Conservation (phyloP, 2,888 invertebrate genomes). For the Rhagonycha lutea region DNA sequence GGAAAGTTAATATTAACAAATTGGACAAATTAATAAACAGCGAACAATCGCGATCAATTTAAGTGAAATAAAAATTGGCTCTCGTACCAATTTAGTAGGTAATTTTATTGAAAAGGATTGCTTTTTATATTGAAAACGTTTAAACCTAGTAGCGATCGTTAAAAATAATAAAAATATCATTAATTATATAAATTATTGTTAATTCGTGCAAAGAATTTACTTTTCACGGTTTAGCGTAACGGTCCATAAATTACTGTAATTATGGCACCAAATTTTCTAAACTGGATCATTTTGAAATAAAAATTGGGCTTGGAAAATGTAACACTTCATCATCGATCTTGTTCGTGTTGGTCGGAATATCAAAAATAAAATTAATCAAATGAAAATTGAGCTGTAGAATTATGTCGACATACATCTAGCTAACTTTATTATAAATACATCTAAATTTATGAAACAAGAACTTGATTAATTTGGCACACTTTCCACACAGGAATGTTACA, state of each 20-base stretch:
- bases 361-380: background rate
- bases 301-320: background rate
- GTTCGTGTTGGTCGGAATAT: background rate
- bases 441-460: background rate
- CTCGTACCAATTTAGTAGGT: background rate
- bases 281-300: background rate
- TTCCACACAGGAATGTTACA: background rate
- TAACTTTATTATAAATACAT: background rate
- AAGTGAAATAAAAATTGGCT: background rate
- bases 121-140: background rate
- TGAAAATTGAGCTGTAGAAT: background rate
- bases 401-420: background rate
- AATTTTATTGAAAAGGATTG: background rate
- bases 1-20: background rate
- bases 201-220: background rate
- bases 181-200: background rate
- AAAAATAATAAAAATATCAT: background rate
- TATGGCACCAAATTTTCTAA: background rate
- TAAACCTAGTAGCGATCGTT: background rate
- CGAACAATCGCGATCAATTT: background rate
- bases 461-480: background rate
- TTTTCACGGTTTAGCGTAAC: background rate
- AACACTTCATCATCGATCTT: background rate
- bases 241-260: background rate
- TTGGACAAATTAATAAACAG: background rate